phyloP scores from a whole-genome alignment of 1,140 invertebrate species.

The Saxidomus purpurata region DNA sequence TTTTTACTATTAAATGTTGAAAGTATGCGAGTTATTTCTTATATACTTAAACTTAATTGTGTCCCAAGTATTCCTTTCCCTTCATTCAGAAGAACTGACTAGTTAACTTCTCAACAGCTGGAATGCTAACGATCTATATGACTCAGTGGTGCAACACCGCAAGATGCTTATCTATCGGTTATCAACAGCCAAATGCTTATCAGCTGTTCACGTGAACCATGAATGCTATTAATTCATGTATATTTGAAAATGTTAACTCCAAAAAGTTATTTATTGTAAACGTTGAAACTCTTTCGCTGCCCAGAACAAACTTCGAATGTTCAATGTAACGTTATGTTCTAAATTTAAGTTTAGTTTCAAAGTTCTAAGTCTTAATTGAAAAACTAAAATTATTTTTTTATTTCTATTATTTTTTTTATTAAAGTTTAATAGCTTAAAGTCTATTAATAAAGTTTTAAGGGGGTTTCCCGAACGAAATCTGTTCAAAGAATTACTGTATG shows the following conservation, averaged over 20 bases:
- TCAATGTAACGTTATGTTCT: too few relatives aligned
- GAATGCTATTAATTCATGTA: neutral
- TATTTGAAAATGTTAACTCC: neutral
- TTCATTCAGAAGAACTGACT: neutral
- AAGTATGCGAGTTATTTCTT: conserved; percentile 6
- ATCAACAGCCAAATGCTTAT: conserved; percentile 53
- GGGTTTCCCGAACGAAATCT: neutral
- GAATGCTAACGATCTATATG: neutral
- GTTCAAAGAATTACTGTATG: neutral
- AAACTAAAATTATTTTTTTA: neutral
- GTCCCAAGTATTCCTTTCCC: neutral
- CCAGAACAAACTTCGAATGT: too few relatives aligned
- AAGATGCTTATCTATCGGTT: neutral
- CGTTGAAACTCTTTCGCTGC: neutral
- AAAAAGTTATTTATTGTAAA: neutral
- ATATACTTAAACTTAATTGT: neutral
- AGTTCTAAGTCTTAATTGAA: neutral
- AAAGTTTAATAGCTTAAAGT: neutral
- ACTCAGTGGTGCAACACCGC: neutral
- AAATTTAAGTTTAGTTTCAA: neutral
- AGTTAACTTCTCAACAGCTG: neutral
- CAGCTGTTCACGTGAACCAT: neutral
- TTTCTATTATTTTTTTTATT: neutral
- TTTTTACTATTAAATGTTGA: neutral
- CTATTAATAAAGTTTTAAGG: neutral